Conservation (phyloP, 2,113 vertebrate genomes). For the Falco punctatus region DNA sequence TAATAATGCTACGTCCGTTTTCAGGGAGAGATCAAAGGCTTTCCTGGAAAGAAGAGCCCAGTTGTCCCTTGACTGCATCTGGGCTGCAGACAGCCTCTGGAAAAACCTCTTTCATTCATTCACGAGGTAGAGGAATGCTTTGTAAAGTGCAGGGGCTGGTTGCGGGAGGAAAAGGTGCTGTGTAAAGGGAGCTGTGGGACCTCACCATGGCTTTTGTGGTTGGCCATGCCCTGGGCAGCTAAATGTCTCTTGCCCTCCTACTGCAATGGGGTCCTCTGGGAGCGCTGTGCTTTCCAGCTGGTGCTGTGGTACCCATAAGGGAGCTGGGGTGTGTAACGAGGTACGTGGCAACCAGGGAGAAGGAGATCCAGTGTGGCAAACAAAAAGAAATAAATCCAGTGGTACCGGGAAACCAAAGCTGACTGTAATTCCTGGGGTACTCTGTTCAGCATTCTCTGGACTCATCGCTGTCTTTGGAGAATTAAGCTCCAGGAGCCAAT, state of each 20-base stretch:
- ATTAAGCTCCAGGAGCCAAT: background rate
- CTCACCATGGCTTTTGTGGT: background rate
- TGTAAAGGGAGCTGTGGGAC: background rate
- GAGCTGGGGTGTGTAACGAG: background rate
- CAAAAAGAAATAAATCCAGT: too few relatives aligned
- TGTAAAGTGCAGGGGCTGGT: background rate
- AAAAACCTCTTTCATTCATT: background rate
- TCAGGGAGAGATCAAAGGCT: constrained; percentile 58
- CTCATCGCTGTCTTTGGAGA: background rate
- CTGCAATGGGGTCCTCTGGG: background rate
- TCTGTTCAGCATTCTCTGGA: background rate
- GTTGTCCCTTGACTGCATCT: constrained; percentile 65
- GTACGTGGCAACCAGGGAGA: rapidly evolving
- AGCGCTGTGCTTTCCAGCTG: background rate
- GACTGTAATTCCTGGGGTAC: background rate
- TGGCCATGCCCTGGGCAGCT: background rate
- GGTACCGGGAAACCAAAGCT: background rate
- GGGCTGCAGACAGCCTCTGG: constrained; percentile 69
- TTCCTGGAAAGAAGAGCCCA: constrained; percentile 56
- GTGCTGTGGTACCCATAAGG: background rate
- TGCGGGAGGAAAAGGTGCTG: background rate
- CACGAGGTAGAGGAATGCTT: background rate
- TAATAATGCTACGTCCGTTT: background rate
- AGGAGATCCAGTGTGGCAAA: background rate
- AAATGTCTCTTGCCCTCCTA: background rate